Base-by-base conservation (phyloP, 1,140 invertebrate species). In the Sipha flava region DNA sequence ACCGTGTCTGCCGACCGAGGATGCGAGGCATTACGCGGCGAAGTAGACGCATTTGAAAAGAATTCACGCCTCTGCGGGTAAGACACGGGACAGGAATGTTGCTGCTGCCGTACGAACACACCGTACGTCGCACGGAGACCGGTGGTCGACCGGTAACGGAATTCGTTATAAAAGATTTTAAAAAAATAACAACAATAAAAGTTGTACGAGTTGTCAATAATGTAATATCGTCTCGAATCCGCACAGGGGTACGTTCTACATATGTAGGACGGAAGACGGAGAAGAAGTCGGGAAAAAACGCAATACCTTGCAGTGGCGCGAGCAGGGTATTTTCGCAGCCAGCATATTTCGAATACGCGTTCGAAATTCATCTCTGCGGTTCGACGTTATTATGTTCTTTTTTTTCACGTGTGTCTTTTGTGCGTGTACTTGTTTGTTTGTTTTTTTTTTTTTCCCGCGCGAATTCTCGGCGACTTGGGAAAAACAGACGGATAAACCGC, bases 41-140 rank as follows among this genome's bases (percentile, higher is more conserved):
- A n/a, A n/a, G n/a, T n/a, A 70, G 66, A 29, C 40, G 16, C 26
- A 47, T 75, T 75, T 75, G 34, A 40, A 77, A 77, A 77, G 73
- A 77, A 77, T 77, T 77, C 73, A 77, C 73, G 73, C 73, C 73
- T 77, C 52, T 54, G 73, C 21, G 14, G 73, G 21, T n/a, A 77
- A 77, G 73, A 77, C 73, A 77, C 52, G 73, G 52, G 21, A 26
- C 21, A 59, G 73, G 73, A 77, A 77, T 77, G 73, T 59, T 77
- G 73, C 59, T 54, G 72, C 34, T 34, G 31, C 73, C 16, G 59
- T 6, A 6, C 37, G 12, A n/a, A 40, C 34, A 23, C 5, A 21
- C n/a, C 10, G 57, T 29, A 59, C 26, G 16, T 16, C 18, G 43
- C 43, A 37, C 21, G 18, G 26, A 29, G 49, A 75, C 34, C 49